phyloP scores from a whole-genome alignment of 2,797 vertebrate genomes.

The Poeciliopsis paucimaculata region DNA sequence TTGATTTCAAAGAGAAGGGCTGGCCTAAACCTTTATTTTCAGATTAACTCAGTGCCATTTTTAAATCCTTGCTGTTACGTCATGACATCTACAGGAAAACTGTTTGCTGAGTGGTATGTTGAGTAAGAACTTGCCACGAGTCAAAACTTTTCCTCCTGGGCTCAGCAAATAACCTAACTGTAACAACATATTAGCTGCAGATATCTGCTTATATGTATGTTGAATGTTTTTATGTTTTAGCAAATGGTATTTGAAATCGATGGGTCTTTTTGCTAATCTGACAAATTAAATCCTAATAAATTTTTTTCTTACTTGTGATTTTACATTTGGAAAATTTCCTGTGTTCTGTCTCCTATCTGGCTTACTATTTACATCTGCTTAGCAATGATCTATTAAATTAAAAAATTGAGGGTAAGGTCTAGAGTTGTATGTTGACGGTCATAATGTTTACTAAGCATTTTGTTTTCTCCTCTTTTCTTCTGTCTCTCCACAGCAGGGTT shows the following conservation, averaged over 20 bases:
- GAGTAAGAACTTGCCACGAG: conserved; percentile 11
- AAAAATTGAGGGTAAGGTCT: conserved; percentile 8
- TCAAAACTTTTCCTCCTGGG: neutral
- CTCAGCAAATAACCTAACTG: conserved; percentile 25
- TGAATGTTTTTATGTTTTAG: neutral
- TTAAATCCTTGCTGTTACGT: conserved; percentile 22
- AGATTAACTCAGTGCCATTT: conserved; percentile 19
- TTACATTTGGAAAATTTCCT: conserved; percentile 38
- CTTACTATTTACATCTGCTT: conserved; percentile 53
- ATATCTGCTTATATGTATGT: neutral
- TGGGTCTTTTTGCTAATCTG: neutral
- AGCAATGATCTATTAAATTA: conserved; percentile 39
- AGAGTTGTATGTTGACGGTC: conserved; percentile 42
- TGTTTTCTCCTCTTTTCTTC: conserved; percentile 23
- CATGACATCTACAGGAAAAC: neutral
- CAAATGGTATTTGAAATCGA: neutral
- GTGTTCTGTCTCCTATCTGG: conserved; percentile 35
- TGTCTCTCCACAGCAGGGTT: conserved; percentile 51
- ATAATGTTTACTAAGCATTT: conserved; percentile 50
- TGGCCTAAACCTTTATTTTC: conserved; percentile 38
- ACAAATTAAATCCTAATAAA: neutral
- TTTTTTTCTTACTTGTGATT: conserved; percentile 11
- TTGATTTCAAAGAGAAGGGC: conserved; percentile 45
- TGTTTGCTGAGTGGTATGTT: neutral
- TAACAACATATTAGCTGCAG: neutral